These are phyloP conservation scores for Dexiosoma caninum DNA, from an alignment of 2,888 invertebrate genomes.

Conservation along the genomic window DNA sequence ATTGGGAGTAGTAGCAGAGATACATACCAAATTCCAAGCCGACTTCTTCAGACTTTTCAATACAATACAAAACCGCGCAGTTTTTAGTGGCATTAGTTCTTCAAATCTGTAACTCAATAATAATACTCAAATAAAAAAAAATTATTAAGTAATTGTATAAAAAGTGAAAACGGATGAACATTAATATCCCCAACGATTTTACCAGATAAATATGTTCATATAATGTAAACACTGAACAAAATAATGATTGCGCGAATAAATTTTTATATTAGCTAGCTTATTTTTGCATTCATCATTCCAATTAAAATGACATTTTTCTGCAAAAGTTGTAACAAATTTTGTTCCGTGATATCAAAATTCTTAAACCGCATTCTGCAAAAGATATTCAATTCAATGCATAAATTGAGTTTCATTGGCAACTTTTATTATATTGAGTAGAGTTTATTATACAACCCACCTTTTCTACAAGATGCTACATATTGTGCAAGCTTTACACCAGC, in stretches of 20 bases:
- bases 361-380: conserved; percentile 44
- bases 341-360: conserved; percentile 8
- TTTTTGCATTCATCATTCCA: conserved; percentile 26
- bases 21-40: conserved; percentile 44
- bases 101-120: conserved; percentile 27
- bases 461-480: conserved; percentile 41
- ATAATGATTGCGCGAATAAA: conserved; percentile 7
- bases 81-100: not conserved
- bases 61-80: not conserved
- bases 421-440: conserved; percentile 7
- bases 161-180: not conserved
- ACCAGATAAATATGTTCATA: conserved; percentile 10
- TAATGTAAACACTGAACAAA: conserved; percentile 3
- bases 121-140: conserved; percentile 28
- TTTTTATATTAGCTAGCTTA: not conserved
- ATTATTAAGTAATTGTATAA: not conserved
- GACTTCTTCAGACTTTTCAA: not conserved
- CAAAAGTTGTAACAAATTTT: conserved; percentile 13
- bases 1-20: conserved; percentile 50
- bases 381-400: conserved; percentile 44
- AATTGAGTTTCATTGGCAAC: conserved; percentile 21
- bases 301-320: conserved; percentile 32
- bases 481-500: conserved; percentile 32
- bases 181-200: not conserved
- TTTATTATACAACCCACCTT: conserved; percentile 49